phyloP scores from a whole-genome alignment of 2,888 invertebrate species.

The Hyposoter didymator region DNA sequence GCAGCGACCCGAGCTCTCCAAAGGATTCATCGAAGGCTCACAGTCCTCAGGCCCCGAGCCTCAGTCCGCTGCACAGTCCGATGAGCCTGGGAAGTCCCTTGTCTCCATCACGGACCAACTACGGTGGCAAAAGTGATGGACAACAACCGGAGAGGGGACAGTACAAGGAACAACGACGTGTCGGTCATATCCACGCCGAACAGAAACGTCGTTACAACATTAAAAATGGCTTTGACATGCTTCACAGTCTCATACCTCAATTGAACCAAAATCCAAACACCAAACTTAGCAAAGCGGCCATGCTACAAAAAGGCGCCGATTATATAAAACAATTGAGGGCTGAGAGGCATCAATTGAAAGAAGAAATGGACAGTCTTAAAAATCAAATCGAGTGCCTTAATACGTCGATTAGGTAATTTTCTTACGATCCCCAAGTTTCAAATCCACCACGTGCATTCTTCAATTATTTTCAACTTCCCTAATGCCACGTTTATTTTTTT shows the following conservation, averaged over 20 bases:
- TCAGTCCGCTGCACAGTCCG: constrained; percentile 84
- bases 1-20: constrained; percentile 81
- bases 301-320: constrained; percentile 98
- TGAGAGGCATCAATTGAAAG: constrained; percentile 94
- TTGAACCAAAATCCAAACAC: constrained; percentile 95
- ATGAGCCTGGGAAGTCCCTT: constrained; percentile 86
- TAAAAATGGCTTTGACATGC: constrained; percentile 97
- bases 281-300: constrained; percentile 97
- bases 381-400: constrained; percentile 96
- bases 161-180: constrained; percentile 89
- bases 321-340: constrained; percentile 95
- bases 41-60: constrained; percentile 82
- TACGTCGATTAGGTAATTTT: constrained; percentile 92
- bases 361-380: constrained; percentile 94
- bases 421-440: background rate
- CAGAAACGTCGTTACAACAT: constrained; percentile 98
- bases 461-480: too few relatives aligned
- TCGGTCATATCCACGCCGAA: constrained; percentile 97
- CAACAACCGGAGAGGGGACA: constrained; percentile 84
- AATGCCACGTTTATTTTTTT: background rate
- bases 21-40: constrained; percentile 79
- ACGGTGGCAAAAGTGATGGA: constrained; percentile 82
- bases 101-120: constrained; percentile 86
- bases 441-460: background rate
- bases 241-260: constrained; percentile 96